phyloP scores from a whole-genome alignment of 2,797 vertebrate genomes.

The Columba guinea region DNA sequence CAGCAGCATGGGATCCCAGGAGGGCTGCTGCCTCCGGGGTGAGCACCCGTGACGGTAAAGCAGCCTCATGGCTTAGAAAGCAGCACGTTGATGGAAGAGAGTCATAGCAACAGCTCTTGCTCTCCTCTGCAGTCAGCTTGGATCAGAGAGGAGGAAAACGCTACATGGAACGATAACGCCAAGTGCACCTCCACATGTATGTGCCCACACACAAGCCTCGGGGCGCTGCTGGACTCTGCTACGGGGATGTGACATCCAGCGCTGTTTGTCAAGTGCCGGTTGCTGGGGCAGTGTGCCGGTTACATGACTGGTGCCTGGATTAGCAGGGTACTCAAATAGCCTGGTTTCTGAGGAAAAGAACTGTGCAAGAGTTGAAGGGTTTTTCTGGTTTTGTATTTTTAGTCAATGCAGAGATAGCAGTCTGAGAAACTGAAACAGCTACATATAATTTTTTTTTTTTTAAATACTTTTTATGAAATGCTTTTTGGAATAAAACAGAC shows the following conservation, averaged over 20 bases:
- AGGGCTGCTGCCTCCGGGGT: not conserved
- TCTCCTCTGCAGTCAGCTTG: not conserved
- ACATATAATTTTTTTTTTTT: not conserved
- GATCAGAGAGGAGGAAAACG: not conserved
- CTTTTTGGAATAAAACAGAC: constrained; percentile 43
- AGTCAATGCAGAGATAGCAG: not conserved
- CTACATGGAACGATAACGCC: fast-evolving
- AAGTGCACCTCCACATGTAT: fast-evolving
- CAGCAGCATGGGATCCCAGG: not conserved
- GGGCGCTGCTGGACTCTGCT: not conserved
- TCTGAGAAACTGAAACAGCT: not conserved
- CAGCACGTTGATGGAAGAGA: not conserved
- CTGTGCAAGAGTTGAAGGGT: not conserved
- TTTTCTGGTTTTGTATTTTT: not conserved
- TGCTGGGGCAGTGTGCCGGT: not conserved
- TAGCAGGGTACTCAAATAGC: not conserved
- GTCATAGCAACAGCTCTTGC: fast-evolving
- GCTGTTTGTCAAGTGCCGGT: fast-evolving
- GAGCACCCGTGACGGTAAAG: not conserved
- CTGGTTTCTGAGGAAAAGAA: not conserved
- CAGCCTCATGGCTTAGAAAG: not conserved
- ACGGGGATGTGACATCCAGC: not conserved
- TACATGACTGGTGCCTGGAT: not conserved
- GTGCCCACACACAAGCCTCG: fast-evolving
- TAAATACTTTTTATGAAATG: not conserved